A percentile compares a stretch with the other conserved stretches of the same genome.
Evolutionary conservation across 1,140 invertebrate genomes (phyloP).

Genomic region (Drosophila dunni): DNA sequence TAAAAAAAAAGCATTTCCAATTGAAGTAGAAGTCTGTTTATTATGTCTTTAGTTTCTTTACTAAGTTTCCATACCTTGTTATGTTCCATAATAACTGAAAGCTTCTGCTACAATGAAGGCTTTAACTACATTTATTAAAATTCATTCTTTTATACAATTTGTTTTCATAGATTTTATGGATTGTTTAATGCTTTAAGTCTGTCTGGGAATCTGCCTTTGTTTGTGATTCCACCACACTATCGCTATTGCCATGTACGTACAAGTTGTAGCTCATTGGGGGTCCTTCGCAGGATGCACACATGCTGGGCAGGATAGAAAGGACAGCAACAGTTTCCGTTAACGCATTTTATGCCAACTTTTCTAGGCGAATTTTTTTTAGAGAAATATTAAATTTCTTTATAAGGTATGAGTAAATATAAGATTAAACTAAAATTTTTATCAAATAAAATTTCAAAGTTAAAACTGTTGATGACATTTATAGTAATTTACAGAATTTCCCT

Average conservation of each 20-base stretch:
- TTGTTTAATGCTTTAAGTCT: neutral
- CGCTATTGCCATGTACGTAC: neutral
- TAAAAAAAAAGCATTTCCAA: no score
- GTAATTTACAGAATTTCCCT: no score
- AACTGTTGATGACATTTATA: no score
- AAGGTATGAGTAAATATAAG: no score
- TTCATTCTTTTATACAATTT: neutral
- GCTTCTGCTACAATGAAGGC: neutral
- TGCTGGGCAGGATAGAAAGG: constrained; percentile 20
- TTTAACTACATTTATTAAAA: neutral
- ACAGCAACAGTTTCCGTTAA: constrained; percentile 28
- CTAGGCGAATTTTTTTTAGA: neutral
- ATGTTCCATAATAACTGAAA: neutral
- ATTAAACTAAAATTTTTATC: no score
- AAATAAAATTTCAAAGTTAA: no score
- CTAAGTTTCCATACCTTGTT: neutral
- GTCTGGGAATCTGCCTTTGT: neutral
- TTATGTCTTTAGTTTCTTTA: neutral
- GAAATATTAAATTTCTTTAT: no score
- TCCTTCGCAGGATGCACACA: neutral
- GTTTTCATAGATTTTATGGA: no score
- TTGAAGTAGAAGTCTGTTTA: no score
- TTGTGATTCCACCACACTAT: neutral
- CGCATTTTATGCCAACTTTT: constrained; percentile 6
- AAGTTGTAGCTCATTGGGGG: constrained; percentile 14